A percentile compares a stretch with the other conserved stretches of the same genome.
Conservation (phyloP, 1,140 invertebrate genomes). For the Dreissena polymorpha region DNA sequence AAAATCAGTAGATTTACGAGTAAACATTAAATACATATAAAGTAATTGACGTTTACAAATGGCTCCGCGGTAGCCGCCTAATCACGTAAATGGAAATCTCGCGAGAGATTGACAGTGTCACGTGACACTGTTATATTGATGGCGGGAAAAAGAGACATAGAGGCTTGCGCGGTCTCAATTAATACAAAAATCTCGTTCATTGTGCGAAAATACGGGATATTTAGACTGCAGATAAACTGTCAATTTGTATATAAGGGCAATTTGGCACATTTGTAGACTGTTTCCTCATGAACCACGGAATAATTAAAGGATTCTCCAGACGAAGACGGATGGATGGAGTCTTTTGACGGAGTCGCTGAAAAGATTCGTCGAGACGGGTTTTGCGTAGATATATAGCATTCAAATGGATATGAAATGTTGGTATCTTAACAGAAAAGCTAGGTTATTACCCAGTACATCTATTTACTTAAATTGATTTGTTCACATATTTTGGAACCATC, state of each 20-base stretch:
- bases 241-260: constrained; percentile 56
- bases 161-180: constrained; percentile 48
- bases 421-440: too few species aligned
- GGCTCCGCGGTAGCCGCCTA: constrained; percentile 37
- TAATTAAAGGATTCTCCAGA: constrained; percentile 30
- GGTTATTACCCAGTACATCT: too few species aligned
- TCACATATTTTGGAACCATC: too few species aligned
- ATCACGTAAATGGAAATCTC: constrained; percentile 56
- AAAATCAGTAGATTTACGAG: constrained; percentile 57
- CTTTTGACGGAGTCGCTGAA: too few species aligned
- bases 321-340: too few species aligned
- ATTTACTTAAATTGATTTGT: too few species aligned
- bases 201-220: constrained; percentile 51
- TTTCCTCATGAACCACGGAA: constrained; percentile 39
- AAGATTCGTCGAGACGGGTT: too few species aligned
- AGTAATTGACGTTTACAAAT: constrained; percentile 59
- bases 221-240: constrained; percentile 55
- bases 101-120: constrained; percentile 51
- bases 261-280: constrained; percentile 52
- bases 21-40: constrained; percentile 60
- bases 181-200: constrained; percentile 52
- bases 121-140: constrained; percentile 52
- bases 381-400: too few species aligned
- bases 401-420: too few species aligned
- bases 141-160: constrained; percentile 54